phyloP scores from a whole-genome alignment of 2,113 vertebrate species.

The Mormyrus lacerda region DNA sequence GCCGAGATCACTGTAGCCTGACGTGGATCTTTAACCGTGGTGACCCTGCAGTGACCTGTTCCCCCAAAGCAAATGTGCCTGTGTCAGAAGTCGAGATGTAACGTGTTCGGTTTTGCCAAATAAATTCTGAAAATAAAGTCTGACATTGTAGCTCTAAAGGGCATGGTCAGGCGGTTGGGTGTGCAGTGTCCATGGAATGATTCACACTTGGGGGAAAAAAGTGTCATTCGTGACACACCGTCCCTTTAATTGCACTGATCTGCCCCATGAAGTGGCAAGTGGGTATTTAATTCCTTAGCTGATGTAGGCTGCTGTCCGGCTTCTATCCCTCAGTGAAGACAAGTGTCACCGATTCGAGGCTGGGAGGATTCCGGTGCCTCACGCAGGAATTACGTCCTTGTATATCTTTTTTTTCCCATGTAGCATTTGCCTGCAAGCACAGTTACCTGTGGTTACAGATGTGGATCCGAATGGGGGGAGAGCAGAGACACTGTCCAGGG shows the following conservation, averaged over 20 bases:
- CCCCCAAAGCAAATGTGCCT: not conserved
- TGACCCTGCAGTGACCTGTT: not conserved
- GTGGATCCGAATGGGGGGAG: not conserved
- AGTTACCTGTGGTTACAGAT: too few relatives aligned
- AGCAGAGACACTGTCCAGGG: not conserved
- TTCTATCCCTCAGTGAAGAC: not conserved
- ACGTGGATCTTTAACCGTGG: not conserved
- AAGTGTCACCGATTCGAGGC: not conserved
- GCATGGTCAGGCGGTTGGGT: not conserved
- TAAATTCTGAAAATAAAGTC: not conserved
- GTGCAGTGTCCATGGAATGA: not conserved
- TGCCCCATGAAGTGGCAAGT: not conserved
- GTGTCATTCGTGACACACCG: not conserved
- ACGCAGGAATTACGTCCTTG: not conserved
- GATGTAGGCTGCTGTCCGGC: not conserved
- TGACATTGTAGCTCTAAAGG: not conserved
- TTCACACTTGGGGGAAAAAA: not conserved
- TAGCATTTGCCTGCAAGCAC: not conserved
- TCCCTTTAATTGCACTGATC: not conserved
- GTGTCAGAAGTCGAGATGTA: not conserved
- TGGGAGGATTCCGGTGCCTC: not conserved
- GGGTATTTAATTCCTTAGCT: not conserved
- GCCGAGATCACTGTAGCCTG: not conserved
- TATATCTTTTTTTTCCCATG: not conserved
- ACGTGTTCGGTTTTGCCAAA: not conserved